Evolutionary conservation across 2,888 invertebrate species (phyloP).

Genomic region (Trissoscelio sp.): DNA sequence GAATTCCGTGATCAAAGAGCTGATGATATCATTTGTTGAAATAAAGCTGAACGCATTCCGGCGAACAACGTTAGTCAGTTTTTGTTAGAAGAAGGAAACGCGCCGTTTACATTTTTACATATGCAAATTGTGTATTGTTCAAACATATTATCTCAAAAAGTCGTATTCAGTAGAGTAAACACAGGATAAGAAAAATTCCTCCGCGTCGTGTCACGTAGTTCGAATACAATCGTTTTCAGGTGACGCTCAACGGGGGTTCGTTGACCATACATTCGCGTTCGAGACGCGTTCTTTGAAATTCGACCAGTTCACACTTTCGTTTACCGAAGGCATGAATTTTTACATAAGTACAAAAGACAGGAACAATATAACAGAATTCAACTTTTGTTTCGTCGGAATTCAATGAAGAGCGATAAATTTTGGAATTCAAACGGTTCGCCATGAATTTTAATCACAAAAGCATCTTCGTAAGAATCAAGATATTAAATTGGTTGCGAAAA

Average conservation of each 20-base stretch:
- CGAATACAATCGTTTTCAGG: constrained; percentile 35
- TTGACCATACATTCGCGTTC: constrained; percentile 27
- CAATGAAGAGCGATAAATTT: constrained; percentile 3
- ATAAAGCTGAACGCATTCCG: constrained; percentile 19
- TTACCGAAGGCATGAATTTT: constrained; percentile 4
- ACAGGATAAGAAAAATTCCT: constrained; percentile 48
- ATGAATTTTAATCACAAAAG: constrained; percentile 7
- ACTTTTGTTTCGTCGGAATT: not conserved
- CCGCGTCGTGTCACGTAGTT: constrained; percentile 27
- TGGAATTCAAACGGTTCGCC: not conserved
- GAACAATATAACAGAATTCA: not conserved
- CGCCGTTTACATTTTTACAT: constrained; percentile 41
- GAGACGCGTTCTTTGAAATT: constrained; percentile 30
- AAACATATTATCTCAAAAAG: constrained; percentile 49
- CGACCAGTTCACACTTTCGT: constrained; percentile 39
- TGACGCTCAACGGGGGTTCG: constrained; percentile 22
- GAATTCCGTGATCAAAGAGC: not conserved
- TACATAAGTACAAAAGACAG: not conserved
- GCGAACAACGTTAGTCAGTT: constrained; percentile 17
- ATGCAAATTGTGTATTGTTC: constrained; percentile 61
- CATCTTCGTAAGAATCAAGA: not conserved
- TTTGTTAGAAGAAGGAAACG: constrained; percentile 34
- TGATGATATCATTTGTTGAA: constrained; percentile 2
- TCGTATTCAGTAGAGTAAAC: constrained; percentile 48
- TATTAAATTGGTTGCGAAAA: constrained; percentile 4